Conservation (phyloP, 2,888 invertebrate species). For the Drosophila borealis region DNA sequence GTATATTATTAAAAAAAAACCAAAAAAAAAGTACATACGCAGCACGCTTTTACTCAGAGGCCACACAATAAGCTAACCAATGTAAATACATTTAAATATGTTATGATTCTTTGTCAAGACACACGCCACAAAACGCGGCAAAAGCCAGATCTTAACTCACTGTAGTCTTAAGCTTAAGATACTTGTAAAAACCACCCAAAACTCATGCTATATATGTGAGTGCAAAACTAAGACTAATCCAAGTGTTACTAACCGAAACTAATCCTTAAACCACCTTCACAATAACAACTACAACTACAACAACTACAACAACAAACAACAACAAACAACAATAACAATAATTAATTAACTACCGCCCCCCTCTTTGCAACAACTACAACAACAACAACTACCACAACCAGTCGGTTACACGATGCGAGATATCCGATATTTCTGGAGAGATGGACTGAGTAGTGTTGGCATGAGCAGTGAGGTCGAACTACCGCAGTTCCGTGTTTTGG, state of each 20-base stretch:
- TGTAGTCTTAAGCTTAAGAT: constrained; percentile 45
- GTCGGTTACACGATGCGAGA: constrained; percentile 99
- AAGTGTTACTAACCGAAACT: constrained; percentile 31
- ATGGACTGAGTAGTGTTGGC: constrained; percentile 96
- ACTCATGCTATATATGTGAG: constrained; percentile 7
- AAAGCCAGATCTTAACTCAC: constrained; percentile 14
- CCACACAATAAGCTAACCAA: constrained; percentile 39
- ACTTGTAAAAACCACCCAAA: constrained; percentile 38
- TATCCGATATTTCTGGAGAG: constrained; percentile 98
- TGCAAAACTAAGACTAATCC: constrained; percentile 6
- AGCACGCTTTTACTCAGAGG: constrained; percentile 68
- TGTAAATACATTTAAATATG: constrained; percentile 41
- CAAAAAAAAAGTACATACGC: constrained; percentile 33
- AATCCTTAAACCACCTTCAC: constrained; percentile 18
- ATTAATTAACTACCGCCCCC: constrained; percentile 76
- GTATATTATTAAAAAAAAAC: constrained; percentile 35
- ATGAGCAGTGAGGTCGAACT: constrained; percentile 98
- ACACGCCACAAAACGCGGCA: background rate
- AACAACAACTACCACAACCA: constrained; percentile 82
- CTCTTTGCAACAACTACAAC: constrained; percentile 73
- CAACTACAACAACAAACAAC: constrained; percentile 30
- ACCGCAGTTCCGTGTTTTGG: constrained; percentile 98
- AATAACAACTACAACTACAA: constrained; percentile 37
- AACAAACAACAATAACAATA: constrained; percentile 59
- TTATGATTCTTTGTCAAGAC: constrained; percentile 52